phyloP scores from a whole-genome alignment of 2,888 invertebrate genomes.

The Drosophila ezoana region DNA sequence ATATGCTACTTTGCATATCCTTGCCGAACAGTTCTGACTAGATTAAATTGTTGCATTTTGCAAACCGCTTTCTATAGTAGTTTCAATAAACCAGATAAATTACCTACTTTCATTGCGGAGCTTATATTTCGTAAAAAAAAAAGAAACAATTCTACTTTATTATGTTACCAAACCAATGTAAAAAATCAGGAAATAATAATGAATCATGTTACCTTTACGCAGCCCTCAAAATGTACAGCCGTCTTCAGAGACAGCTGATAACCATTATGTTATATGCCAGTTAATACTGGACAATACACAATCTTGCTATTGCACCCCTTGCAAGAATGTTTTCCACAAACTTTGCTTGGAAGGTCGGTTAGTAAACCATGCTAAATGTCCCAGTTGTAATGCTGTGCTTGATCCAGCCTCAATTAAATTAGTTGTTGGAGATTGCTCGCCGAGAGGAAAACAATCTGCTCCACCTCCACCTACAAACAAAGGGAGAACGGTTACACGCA shows the following conservation, averaged over 20 bases:
- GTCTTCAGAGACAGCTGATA: neutral
- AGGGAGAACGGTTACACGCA: no score
- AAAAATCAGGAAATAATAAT: neutral
- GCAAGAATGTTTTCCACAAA: no score
- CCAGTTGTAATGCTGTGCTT: neutral
- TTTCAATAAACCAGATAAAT: no score
- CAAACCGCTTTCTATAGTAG: no score
- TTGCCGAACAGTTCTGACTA: no score
- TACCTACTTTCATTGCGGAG: no score
- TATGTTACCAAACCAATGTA: neutral
- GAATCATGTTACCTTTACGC: neutral
- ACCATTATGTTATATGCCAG: neutral
- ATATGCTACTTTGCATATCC: no score
- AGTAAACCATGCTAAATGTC: neutral
- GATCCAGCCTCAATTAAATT: neutral
- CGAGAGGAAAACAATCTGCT: neutral
- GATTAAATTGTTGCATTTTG: no score
- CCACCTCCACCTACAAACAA: no score
- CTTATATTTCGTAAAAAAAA: no score
- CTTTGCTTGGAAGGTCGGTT: neutral
- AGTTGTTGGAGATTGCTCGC: slow-evolving; percentile 1
- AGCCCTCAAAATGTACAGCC: neutral
- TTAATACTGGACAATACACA: neutral
- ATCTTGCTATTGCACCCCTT: neutral
- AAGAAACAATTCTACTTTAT: neutral